These are phyloP conservation scores for Apis mellifera DNA, from an alignment of 1,140 invertebrate species.

Conservation along the genomic window DNA sequence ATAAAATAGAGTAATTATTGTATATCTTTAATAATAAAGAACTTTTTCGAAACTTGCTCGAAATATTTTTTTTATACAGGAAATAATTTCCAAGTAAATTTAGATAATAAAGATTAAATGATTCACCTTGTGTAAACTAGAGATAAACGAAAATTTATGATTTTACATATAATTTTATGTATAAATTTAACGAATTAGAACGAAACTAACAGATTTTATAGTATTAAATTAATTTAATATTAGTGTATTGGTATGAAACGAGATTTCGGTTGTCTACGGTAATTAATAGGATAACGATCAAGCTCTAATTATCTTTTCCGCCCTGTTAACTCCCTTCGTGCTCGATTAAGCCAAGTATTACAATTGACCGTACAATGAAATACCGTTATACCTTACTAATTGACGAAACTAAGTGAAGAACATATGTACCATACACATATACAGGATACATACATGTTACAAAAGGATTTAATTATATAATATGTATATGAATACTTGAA, in stretches of 20 bases:
- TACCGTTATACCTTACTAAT: slow-evolving; percentile 51
- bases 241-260: background rate
- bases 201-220: background rate
- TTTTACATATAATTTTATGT: background rate
- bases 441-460: no score
- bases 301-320: slow-evolving; percentile 38
- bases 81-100: no score
- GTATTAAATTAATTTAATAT: no score
- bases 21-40: no score
- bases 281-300: slow-evolving; percentile 29
- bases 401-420: slow-evolving; percentile 19
- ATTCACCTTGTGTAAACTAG: no score
- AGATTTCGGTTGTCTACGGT: slow-evolving; percentile 3
- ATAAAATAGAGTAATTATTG: no score
- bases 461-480: no score
- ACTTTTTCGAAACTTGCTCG: no score
- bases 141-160: no score
- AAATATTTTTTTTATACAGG: no score
- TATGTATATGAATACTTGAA: no score
- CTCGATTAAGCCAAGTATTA: slow-evolving; percentile 53
- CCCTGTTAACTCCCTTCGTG: slow-evolving; percentile 42
- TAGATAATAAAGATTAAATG: no score
- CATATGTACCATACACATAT: background rate
- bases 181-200: background rate
- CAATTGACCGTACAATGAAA: slow-evolving; percentile 26